Conservation (phyloP, 2,113 vertebrate genomes). For the Rattus rattus region DNA sequence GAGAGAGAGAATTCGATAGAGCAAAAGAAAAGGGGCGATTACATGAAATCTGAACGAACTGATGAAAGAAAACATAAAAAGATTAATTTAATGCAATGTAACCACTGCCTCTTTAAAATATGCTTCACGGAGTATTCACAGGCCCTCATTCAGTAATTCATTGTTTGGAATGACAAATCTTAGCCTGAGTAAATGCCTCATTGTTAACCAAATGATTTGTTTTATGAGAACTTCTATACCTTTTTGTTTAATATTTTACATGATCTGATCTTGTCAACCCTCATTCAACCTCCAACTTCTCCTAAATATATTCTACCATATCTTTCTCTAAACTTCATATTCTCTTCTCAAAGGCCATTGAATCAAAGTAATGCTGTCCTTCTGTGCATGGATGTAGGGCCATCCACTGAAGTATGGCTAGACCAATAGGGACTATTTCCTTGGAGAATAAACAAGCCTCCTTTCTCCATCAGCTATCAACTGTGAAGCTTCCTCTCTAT, state of each 20-base stretch:
- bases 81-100: background rate
- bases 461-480: background rate
- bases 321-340: background rate
- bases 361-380: too few species aligned
- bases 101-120: background rate
- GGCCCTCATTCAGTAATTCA: background rate
- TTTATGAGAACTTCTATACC: background rate
- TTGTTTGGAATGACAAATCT: background rate
- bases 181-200: constrained; percentile 5
- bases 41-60: background rate
- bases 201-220: constrained; percentile 6
- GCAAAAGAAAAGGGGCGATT: background rate
- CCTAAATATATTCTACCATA: too few species aligned
- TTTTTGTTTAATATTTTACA: background rate
- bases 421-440: background rate
- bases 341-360: background rate
- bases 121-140: background rate
- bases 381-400: background rate
- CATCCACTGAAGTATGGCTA: too few species aligned
- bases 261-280: background rate
- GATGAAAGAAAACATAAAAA: constrained; percentile 27
- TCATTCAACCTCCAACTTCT: background rate
- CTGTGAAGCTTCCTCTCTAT: background rate
- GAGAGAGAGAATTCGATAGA: background rate
- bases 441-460: background rate